Base-by-base conservation (phyloP, 2,888 invertebrate species). In the Latheticus oryzae region DNA sequence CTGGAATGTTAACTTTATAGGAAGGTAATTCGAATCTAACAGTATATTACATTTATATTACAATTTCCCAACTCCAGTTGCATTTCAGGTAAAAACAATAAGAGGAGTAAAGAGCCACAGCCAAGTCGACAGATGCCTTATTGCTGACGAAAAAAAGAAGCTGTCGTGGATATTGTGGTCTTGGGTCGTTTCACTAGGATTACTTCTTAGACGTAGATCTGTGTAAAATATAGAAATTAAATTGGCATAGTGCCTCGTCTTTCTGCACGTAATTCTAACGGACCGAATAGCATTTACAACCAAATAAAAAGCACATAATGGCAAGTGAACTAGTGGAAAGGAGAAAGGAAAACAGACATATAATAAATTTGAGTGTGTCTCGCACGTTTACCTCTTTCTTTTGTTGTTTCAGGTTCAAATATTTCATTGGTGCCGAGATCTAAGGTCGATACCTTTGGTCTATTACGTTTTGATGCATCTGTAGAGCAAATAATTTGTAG, bases 121-220 rank as follows among this genome's bases (percentile, higher is more conserved):
- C 3, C 19, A 43, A 12, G 11, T 8, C 15, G 43, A 24, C 45
- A 35, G 26, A 4, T 12, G 17, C 4, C 21, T 23, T 8, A 13
- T 33, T 8, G 47, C 45, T 7, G 61, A 47, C 1, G 61, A 62
- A 32, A 62, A 56, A 12, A 52, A 40, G 60, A 65, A 70, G 26
- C 64, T 66, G 30, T 64, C 67, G 47, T 69, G 68, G 37, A 66
- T 51, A 55, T 57, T 66, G 54, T 64, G 65, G 60, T 74, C 70
- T 58, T 72, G 70, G 56, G 61, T 73, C 26, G 70, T 60, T 52
- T 72, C 73, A 60, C 69, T 72, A 23, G 74, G 73, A 56, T 69
- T 70, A 64, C 73, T 74, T 15, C 73, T 67, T 23, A 74, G 69
- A 40, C 71, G 72, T 48, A 76, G 66, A 71, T 76, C 76, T 76